Base-by-base conservation (phyloP, 2,113 vertebrate species). In the Rana temporaria region DNA sequence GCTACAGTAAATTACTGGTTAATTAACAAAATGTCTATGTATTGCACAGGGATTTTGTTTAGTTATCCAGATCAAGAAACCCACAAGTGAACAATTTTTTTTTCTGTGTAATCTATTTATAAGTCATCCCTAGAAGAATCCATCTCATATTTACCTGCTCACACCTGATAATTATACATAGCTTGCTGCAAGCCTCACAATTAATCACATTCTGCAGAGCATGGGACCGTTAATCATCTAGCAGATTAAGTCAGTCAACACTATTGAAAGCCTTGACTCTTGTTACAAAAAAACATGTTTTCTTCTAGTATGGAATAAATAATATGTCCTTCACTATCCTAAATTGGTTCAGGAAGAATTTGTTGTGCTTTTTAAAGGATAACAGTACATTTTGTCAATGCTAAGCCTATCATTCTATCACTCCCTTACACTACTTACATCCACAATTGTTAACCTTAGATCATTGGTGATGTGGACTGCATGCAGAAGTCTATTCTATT, bases 161-260 rank as follows among this genome's bases (percentile, higher is more conserved):
- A 75, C 72, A 83, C 81, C 72, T 83, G 53, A 83, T 83, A 83
- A 83, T 83, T 83, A 83, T 76, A 76, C 72, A 83, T 83, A 76
- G 63, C 72, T 68, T 68, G 63, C 72, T 68, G 81, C 81, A 75
- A 83, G 72, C 71, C 81, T 68, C 64, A 68, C 63, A 83, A 83
- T 83, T 83, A 83, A 83, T 83, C 81, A 83, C 81, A 67, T 83
- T 83, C 81, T 76, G 63, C 72, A 26, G 53, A 67, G 64, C 53
- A 83, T 60, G 42, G 63, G 81, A 74, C 81, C 72, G 72, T 83
- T 83, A 76, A 83, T 83, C 74, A 16, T 48, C 17, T 17, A 52
- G 32, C 5, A 83, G 75, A 69, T 85, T 74, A 63, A 56, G 78
- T 63, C 24, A 84, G 84, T 85, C 63, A 48, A 63, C 55, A 53